These are phyloP conservation scores for Caenorhabditis sulstoni DNA, from an alignment of 2,888 invertebrate species.

Conservation along the genomic window DNA sequence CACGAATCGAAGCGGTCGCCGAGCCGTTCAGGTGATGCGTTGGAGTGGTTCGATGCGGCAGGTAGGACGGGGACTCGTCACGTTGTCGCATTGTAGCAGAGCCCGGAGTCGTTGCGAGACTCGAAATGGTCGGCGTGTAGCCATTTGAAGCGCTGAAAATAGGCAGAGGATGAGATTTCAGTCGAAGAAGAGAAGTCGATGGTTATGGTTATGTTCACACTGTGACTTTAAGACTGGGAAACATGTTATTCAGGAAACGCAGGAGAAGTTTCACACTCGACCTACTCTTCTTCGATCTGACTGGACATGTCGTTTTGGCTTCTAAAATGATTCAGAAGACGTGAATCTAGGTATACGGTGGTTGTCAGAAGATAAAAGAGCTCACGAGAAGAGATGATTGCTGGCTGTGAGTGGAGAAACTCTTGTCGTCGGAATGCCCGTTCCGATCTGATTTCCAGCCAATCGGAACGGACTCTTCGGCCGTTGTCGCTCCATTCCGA, in stretches of 20 bases:
- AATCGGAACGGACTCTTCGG: slow-evolving; percentile 31
- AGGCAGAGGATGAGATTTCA: background rate
- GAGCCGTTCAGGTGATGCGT: background rate
- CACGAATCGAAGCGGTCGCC: slow-evolving; percentile 8
- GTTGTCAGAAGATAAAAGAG: background rate
- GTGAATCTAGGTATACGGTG: too few species aligned
- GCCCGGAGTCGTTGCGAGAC: too few species aligned
- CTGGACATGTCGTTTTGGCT: background rate
- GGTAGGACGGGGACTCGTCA: background rate
- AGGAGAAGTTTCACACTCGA: background rate
- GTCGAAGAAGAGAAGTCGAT: too few species aligned
- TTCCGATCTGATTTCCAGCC: background rate
- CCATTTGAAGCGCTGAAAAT: slow-evolving; percentile 24
- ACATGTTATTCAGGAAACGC: too few species aligned
- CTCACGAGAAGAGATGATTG: slow-evolving; percentile 56
- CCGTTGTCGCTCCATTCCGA: slow-evolving; percentile 40
- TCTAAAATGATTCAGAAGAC: background rate
- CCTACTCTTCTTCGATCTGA: slow-evolving; percentile 1
- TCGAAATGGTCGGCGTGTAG: background rate
- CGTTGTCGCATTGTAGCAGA: background rate
- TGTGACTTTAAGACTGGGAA: too few species aligned
- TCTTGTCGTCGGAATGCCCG: slow-evolving; percentile 17
- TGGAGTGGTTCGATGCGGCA: background rate
- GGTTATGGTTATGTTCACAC: too few species aligned
- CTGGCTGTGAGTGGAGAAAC: slow-evolving; percentile 42